Conservation (phyloP, 2,797 vertebrate genomes). For the Margarornis squamiger region DNA sequence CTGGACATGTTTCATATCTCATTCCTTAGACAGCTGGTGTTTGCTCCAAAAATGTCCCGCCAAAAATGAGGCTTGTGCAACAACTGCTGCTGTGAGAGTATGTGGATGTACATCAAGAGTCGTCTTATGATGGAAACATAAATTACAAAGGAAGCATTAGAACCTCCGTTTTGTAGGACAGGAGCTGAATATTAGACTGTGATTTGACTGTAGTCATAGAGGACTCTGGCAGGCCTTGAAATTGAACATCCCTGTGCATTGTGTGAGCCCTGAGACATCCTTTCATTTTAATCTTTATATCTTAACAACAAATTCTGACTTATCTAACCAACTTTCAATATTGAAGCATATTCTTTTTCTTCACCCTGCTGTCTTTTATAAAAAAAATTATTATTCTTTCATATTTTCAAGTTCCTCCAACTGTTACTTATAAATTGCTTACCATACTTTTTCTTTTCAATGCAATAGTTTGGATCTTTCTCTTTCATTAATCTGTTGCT, state of each 20-base stretch:
- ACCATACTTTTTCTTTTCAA: neutral
- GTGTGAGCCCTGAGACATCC: neutral
- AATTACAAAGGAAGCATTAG: neutral
- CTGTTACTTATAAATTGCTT: neutral
- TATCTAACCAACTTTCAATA: neutral
- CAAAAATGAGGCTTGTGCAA: neutral
- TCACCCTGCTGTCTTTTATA: neutral
- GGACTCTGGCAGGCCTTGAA: neutral
- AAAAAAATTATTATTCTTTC: neutral
- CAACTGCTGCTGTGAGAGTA: neutral
- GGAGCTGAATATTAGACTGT: neutral
- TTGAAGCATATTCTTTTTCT: neutral
- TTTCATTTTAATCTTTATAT: neutral
- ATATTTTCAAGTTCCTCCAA: neutral
- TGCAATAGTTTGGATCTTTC: neutral
- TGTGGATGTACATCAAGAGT: neutral
- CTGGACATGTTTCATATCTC: neutral
- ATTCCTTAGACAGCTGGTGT: neutral
- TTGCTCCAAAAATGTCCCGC: neutral
- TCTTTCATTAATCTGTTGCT: neutral
- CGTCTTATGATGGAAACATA: neutral
- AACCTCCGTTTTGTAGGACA: neutral
- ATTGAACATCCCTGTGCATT: accelerated
- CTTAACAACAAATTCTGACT: neutral
- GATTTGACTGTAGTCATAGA: neutral